Conservation (phyloP, 2,888 invertebrate genomes). For the Mellilla xanthometata region DNA sequence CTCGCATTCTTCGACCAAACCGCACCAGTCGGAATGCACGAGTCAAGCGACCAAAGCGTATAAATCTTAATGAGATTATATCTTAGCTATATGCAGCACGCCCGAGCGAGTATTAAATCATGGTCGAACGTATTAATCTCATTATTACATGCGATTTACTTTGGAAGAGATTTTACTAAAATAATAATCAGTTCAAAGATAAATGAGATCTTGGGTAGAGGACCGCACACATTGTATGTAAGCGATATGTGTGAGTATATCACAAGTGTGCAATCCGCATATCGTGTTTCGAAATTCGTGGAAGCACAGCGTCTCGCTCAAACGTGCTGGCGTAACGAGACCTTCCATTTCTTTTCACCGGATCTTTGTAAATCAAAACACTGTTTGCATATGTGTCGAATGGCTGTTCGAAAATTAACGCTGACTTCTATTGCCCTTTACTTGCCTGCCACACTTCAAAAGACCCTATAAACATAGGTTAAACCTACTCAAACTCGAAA, state of each 20-base stretch:
- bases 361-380: neutral
- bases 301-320: conserved; percentile 44
- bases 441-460: neutral
- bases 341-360: conserved; percentile 19
- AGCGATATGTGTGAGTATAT: conserved; percentile 19
- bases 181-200: conserved; percentile 19
- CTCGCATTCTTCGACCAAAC: conserved; percentile 29
- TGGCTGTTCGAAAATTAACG: conserved; percentile 1
- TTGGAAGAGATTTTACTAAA: conserved; percentile 4
- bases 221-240: conserved; percentile 5
- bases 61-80: conserved; percentile 73
- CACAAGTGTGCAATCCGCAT: conserved; percentile 8
- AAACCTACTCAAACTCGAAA: no score
- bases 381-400: neutral
- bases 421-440: conserved; percentile 1
- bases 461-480: no score
- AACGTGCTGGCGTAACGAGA: conserved; percentile 43
- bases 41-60: conserved; percentile 76
- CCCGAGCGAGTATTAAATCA: conserved; percentile 36
- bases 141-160: neutral
- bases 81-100: conserved; percentile 54
- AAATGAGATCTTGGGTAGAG: conserved; percentile 27
- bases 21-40: conserved; percentile 80
- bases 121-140: conserved; percentile 5
- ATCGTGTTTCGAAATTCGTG: conserved; percentile 33